Conservation (phyloP, 2,113 vertebrate genomes). For the Pungitius pungitius region DNA sequence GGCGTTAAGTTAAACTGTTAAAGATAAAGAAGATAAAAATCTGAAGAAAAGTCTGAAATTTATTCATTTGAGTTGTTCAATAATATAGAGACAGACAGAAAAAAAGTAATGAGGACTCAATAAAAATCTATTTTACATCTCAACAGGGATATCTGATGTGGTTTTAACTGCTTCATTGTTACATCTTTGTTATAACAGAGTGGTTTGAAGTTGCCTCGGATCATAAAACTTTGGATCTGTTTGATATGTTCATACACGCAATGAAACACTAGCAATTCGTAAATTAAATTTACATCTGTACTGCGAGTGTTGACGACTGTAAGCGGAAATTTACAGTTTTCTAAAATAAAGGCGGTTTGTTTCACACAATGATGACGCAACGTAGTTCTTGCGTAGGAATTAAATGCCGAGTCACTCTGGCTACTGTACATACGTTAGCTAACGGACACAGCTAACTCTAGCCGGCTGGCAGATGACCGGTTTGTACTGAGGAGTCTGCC, state of each 20-base stretch:
- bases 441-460: neutral
- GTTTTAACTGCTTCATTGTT: conserved; percentile 19
- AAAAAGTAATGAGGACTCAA: conserved; percentile 28
- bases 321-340: neutral
- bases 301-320: neutral
- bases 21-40: conserved; percentile 37
- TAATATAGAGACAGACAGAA: conserved; percentile 49
- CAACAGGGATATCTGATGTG: conserved; percentile 14
- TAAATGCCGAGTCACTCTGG: neutral
- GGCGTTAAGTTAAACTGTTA: conserved; percentile 50
- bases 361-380: neutral
- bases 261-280: conserved; percentile 14
- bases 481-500: neutral
- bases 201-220: neutral
- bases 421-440: neutral
- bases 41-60: conserved; percentile 72
- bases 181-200: neutral
- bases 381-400: neutral
- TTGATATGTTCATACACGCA: too few species aligned
- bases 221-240: too few species aligned
- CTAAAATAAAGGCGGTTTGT: neutral
- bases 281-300: neutral
- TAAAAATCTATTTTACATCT: conserved; percentile 41
- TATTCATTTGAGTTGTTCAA: conserved; percentile 53
- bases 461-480: neutral